Base-by-base conservation (phyloP, 1,140 invertebrate species). In the Rhagoletis zephyria region DNA sequence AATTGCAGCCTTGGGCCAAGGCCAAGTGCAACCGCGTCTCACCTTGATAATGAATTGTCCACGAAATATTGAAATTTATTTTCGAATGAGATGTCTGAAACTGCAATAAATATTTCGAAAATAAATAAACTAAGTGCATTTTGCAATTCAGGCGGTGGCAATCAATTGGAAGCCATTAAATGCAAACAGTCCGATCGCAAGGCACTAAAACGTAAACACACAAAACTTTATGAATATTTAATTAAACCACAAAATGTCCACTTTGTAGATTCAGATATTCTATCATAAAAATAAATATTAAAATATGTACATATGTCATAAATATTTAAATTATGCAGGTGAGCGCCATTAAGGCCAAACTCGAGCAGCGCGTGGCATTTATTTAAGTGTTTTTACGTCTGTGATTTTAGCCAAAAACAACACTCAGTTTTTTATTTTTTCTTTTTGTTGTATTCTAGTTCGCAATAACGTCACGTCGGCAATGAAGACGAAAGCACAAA, bases 41-140 rank as follows among this genome's bases (percentile, higher is more conserved):
- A 77, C 70, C 70, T 77, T 77, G 70, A 77, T 51, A 14, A 51
- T 77, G 70, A 77, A 77, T 77, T 77, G 45, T 45, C 45, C 16
- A 48, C 42, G n/a, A 45, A 70, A 16, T 64, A 16, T 30, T 30
- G 30, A 30, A 30, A 30, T 30, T 30, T 30, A 30, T 30, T 30
- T 30, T 30, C 30, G 30, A 30, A 30, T 30, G 30, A 30, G 30
- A 30, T 30, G 30, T 30, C n/a, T n/a, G 30, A 30, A 30, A 30
- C 30, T 30, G 30, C 30, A 30, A 30, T 30, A 30, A 30, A 30
- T 30, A 30, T 30, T 30, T 30, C 30, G 30, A 30, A 30, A 30
- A 30, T 30, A 30, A 30, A 30, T 30, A 30, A 30, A 30, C 30
- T 30, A 30, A 30, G 30, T 30, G 30, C 30, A 30, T 30, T 30